phyloP scores from a whole-genome alignment of 2,113 vertebrate species.

The Nesoenas mayeri region DNA sequence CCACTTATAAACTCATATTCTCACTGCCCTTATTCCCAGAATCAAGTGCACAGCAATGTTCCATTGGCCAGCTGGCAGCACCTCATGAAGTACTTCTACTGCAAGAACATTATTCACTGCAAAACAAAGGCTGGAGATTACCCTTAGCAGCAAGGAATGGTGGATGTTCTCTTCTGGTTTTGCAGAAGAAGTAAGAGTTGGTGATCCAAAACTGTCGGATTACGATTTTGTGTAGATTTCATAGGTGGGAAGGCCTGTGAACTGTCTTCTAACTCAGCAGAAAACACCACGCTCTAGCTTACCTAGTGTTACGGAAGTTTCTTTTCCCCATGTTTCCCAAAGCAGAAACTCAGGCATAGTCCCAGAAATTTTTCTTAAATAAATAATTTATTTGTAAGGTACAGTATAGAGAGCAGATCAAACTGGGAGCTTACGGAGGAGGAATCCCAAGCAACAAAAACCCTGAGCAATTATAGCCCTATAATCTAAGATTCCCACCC shows the following conservation, averaged over 20 bases:
- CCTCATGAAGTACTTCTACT: background rate
- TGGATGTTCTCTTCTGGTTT: background rate
- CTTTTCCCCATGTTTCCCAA: too few relatives aligned
- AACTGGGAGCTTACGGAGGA: too few relatives aligned
- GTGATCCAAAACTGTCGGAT: background rate
- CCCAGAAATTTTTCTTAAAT: too few relatives aligned
- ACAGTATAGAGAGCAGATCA: too few relatives aligned
- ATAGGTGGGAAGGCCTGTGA: background rate
- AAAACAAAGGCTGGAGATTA: background rate
- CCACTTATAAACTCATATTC: background rate
- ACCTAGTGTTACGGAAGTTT: background rate
- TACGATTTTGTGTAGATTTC: background rate
- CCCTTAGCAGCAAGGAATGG: background rate
- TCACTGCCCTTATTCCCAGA: background rate
- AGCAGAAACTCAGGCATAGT: too few relatives aligned
- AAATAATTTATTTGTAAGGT: too few relatives aligned
- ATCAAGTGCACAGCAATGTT: background rate
- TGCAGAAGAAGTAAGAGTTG: background rate
- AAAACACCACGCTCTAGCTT: background rate
- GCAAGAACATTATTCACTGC: background rate
- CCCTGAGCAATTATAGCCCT: too few relatives aligned
- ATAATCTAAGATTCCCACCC: too few relatives aligned
- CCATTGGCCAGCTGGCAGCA: background rate
- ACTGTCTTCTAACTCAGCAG: background rate
- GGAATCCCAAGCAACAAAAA: too few relatives aligned